Evolutionary conservation across 2,113 vertebrate species (phyloP).

Genomic region (Zapornia atra): DNA sequence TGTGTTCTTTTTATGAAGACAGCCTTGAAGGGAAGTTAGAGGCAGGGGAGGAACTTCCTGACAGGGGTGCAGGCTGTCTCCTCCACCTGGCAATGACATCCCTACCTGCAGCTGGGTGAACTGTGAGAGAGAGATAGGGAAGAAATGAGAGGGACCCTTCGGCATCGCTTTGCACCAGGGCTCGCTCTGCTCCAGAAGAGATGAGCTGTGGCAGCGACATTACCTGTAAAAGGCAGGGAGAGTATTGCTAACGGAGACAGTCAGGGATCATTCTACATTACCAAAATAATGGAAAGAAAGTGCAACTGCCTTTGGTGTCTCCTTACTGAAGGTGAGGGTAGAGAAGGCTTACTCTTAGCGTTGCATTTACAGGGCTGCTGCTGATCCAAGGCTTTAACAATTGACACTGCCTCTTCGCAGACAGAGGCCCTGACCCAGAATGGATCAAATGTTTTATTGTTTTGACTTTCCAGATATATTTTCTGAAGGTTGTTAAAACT

Average conservation of each 20-base stretch:
- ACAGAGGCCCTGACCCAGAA: neutral
- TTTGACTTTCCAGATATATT: neutral
- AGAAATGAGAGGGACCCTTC: neutral
- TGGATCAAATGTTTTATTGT: constrained; percentile 12
- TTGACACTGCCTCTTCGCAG: neutral
- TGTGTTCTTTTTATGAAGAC: neutral
- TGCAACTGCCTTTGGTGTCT: neutral
- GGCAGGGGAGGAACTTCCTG: neutral
- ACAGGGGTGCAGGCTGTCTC: neutral
- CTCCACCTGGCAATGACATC: neutral
- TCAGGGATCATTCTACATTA: neutral
- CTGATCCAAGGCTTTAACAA: neutral
- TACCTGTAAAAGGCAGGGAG: neutral
- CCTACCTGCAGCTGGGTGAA: neutral
- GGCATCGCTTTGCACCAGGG: rapidly evolving
- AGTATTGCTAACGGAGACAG: neutral
- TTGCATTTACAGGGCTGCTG: neutral
- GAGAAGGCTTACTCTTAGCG: neutral
- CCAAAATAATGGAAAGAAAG: neutral
- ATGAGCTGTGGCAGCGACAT: neutral
- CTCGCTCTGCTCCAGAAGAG: rapidly evolving
- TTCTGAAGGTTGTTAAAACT: neutral
- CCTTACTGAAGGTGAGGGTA: neutral
- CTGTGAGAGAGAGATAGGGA: neutral
- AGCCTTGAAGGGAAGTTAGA: neutral